These are phyloP conservation scores for Calephelis perditalis DNA, from an alignment of 2,888 invertebrate genomes.

Conservation along the genomic window DNA sequence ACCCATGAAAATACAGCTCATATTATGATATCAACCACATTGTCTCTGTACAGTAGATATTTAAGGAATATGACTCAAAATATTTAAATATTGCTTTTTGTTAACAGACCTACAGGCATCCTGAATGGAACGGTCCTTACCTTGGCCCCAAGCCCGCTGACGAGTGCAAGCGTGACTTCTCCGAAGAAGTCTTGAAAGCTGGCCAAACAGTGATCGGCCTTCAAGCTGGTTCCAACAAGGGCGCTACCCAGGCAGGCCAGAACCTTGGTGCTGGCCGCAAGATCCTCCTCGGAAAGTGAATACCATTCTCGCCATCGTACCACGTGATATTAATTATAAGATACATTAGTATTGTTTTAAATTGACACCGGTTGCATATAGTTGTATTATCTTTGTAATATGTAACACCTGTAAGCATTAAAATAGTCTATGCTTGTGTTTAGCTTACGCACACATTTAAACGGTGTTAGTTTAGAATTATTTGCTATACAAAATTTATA, in stretches of 20 bases:
- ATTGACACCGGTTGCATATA: no score
- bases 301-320: conserved; percentile 34
- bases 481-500: conserved; percentile 58
- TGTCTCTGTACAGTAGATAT: no score
- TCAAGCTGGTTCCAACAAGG: conserved; percentile 97
- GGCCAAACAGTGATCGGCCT: conserved; percentile 94
- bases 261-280: conserved; percentile 94
- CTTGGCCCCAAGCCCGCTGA: conserved; percentile 97
- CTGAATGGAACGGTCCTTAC: conserved; percentile 91
- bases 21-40: no score
- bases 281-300: conserved; percentile 93
- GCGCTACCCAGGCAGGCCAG: conserved; percentile 94
- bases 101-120: conserved; percentile 87
- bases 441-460: no score
- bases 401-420: no score
- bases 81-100: conserved; percentile 32
- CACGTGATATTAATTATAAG: conserved; percentile 74
- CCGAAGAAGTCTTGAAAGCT: conserved; percentile 92
- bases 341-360: conserved; percentile 30
- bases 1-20: no score
- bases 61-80: not conserved
- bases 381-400: no score
- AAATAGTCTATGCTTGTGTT: no score
- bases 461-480: no score
- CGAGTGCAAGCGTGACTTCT: conserved; percentile 95